phyloP scores from a whole-genome alignment of 1,140 invertebrate genomes.

The Macrotrachela quadricornifera region DNA sequence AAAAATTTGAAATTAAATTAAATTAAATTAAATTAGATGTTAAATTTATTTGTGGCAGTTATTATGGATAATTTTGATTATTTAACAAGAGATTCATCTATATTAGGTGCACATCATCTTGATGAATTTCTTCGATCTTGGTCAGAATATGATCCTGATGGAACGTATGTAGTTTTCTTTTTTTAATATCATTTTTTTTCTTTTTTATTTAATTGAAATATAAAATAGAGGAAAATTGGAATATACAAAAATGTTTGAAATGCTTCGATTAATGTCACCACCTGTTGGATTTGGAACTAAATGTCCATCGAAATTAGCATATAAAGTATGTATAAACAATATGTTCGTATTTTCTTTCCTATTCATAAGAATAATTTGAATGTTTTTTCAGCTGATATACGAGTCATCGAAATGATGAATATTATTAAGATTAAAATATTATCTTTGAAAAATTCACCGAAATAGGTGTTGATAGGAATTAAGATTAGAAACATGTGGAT shows the following conservation, averaged over 20 bases:
- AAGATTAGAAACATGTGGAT: too few species aligned
- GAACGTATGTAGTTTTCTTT: conserved; percentile 50
- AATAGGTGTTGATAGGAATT: too few species aligned
- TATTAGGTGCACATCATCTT: conserved; percentile 94
- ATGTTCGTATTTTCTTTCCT: too few species aligned
- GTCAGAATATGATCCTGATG: conserved; percentile 98
- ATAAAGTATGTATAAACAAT: conserved; percentile 44
- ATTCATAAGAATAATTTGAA: too few species aligned
- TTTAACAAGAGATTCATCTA: conserved; percentile 90
- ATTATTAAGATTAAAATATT: too few species aligned
- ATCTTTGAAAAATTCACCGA: too few species aligned
- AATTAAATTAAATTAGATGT: conserved; percentile 44
- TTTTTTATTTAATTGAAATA: neutral
- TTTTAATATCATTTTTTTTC: neutral
- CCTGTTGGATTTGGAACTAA: conserved; percentile 98
- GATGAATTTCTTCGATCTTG: conserved; percentile 98
- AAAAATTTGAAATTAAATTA: neutral
- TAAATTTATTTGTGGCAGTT: conserved; percentile 98
- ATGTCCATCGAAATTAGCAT: conserved; percentile 92
- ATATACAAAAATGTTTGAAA: conserved; percentile 98
- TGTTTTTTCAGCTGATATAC: too few species aligned
- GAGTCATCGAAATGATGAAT: too few species aligned
- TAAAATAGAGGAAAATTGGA: conserved; percentile 67
- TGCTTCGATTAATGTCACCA: conserved; percentile 98
- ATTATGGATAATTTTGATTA: conserved; percentile 99